Percentiles rank a stretch among this genome's conserved stretches.
Conservation (phyloP, 2,797 vertebrate genomes). For the Sebastes cheni region DNA sequence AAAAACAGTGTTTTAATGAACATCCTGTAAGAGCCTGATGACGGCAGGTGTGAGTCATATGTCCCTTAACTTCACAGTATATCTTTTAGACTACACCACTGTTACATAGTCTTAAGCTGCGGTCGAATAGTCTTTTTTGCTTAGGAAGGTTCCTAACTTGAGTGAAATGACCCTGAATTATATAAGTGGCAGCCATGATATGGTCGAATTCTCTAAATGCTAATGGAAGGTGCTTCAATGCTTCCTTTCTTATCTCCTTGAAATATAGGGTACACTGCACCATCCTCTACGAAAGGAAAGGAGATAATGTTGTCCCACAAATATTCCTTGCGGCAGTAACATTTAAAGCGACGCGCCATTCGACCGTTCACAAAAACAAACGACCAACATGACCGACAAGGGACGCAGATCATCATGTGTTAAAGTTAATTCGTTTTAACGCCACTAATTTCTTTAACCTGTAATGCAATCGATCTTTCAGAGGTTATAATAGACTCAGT, state of each 20-base stretch:
- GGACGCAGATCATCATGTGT: neutral
- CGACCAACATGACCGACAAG: neutral
- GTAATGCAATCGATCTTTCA: too few species aligned
- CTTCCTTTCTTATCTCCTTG: neutral
- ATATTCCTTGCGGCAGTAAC: neutral
- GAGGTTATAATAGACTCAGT: too few species aligned
- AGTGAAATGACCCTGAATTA: too few species aligned
- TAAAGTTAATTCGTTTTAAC: accelerated
- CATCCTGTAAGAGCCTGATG: neutral
- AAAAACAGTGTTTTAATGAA: neutral
- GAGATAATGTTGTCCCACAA: neutral
- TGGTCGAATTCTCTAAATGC: too few species aligned
- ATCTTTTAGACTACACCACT: constrained; percentile 2
- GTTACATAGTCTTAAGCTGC: neutral
- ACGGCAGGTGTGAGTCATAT: neutral
- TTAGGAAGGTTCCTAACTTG: neutral
- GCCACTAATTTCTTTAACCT: too few species aligned
- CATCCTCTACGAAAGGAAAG: neutral
- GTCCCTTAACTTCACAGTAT: neutral
- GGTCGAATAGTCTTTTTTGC: neutral
- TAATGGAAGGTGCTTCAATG: neutral
- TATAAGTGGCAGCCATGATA: too few species aligned
- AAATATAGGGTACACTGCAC: neutral
- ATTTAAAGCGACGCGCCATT: neutral
- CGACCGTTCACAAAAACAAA: neutral